Percentiles rank a stretch among this genome's conserved stretches.
Evolutionary conservation across 2,113 vertebrate species (phyloP).

Genomic region (Lonchura striata): DNA sequence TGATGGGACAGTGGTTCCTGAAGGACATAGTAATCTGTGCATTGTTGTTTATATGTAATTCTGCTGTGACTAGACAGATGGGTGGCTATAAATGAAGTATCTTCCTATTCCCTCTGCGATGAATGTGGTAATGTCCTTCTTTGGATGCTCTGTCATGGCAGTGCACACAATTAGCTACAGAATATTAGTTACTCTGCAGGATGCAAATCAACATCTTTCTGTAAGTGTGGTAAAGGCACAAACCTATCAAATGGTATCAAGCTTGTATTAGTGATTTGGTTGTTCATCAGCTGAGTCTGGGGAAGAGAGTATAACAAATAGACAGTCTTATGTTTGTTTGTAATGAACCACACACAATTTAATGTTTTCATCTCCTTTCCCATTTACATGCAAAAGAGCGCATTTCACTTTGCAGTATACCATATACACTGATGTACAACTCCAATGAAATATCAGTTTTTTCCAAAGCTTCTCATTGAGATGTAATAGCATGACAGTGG

Average conservation of each 20-base stretch:
- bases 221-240: constrained; percentile 44
- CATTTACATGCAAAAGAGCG: constrained; percentile 73
- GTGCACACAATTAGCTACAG: constrained; percentile 76
- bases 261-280: constrained; percentile 42
- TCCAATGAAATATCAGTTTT: constrained; percentile 45
- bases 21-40: constrained; percentile 62
- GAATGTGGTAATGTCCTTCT: constrained; percentile 59
- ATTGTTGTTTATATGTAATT: constrained; percentile 50
- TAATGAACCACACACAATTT: constrained; percentile 67
- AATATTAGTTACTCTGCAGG: constrained; percentile 76
- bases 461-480: constrained; percentile 38
- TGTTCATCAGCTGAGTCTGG: constrained; percentile 51
- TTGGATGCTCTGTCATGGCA: constrained; percentile 59
- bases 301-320: constrained; percentile 41
- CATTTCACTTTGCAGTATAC: constrained; percentile 61
- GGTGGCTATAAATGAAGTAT: constrained; percentile 73
- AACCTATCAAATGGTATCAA: constrained; percentile 32
- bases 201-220: constrained; percentile 60
- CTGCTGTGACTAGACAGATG: constrained; percentile 75
- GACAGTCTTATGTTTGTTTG: constrained; percentile 48
- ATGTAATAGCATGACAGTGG: constrained; percentile 54
- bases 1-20: constrained; percentile 52
- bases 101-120: constrained; percentile 71
- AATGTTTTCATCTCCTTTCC: constrained; percentile 59
- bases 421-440: constrained; percentile 9